Percentiles rank a stretch among this genome's conserved stretches.
Conservation (phyloP, 2,888 invertebrate species). For the Diploptera punctata region DNA sequence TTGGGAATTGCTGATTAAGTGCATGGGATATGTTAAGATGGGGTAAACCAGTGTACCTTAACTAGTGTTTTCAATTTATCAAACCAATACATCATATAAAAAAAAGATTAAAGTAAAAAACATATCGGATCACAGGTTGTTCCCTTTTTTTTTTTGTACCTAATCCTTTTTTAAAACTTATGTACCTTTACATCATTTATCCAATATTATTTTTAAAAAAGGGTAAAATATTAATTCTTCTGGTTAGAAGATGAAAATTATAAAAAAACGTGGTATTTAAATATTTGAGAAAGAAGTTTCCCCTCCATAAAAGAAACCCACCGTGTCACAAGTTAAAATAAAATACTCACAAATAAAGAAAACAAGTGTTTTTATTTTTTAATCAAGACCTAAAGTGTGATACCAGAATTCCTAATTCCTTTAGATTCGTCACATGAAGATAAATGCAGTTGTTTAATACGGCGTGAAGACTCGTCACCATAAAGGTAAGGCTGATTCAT, state of each 20-base stretch:
- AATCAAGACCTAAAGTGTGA: too few species aligned
- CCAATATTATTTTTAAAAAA: not conserved
- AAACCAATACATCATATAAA: not conserved
- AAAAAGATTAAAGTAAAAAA: not conserved
- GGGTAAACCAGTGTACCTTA: not conserved
- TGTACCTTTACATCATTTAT: not conserved
- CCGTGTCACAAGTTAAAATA: conserved; percentile 39
- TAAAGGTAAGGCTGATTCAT: too few species aligned
- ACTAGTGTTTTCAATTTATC: not conserved
- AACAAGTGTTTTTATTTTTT: not conserved
- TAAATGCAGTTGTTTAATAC: too few species aligned
- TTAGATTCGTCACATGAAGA: too few species aligned
- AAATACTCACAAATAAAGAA: conserved; percentile 37
- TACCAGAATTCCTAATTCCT: too few species aligned
- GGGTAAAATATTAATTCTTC: too few species aligned
- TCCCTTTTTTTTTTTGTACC: not conserved
- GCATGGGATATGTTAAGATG: too few species aligned
- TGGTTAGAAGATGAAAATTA: too few species aligned
- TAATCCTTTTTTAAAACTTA: not conserved
- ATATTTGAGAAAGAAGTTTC: conserved; percentile 8
- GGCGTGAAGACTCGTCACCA: too few species aligned
- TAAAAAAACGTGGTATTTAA: too few species aligned
- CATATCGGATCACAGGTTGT: not conserved
- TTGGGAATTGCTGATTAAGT: too few species aligned
- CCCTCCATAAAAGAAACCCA: too few species aligned